Evolutionary conservation across 2,797 vertebrate species (phyloP), one percentile per base, ranked within the genome.

Genomic region (Aselliscus stoliczkanus): DNA sequence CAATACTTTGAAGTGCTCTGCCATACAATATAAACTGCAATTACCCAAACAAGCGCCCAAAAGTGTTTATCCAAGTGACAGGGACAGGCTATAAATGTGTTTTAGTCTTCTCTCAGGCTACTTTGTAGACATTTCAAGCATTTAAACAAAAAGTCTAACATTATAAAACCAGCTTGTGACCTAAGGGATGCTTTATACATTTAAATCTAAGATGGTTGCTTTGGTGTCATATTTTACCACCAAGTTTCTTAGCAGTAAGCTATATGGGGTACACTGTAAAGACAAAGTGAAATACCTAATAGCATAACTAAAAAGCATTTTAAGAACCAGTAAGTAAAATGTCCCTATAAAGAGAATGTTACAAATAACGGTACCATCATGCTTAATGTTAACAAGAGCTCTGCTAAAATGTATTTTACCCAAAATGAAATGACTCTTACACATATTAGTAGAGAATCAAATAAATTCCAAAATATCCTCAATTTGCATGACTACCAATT

Each of bases 351-450:
- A 82, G 4, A 56, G 23, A 80, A 50, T 62, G 42, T 27, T 60
- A 79, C 37, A 65, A 86, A 72, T 54, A 93, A 91, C 7, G 13
- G 39, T 73, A 25, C 25, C 10, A 37, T 42, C 37, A 9, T 54
- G 7, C 29, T 90, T 73, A 58, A 88, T 14, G 50, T 29, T 96
- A 77, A 81, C 5, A 93, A 93, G 25, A 15, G 52, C 39, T 90
- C 76, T 94, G 47, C 82, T 95, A 86, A 88, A 94, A 76, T 58
- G 83, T 89, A 94, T 73, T 90, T 88, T 76, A 92, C 4, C 34
- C 73, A 69, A 90, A 89, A 89, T 84, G 52, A 91, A 89, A 75
- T 69, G 34, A 84, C 17, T 80, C 67, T 95, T 60, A 64, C 58
- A 90, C 50, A 84, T n/a, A 65, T 9, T 54, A 70, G 5, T n/a